Evolutionary conservation across 53 echinoderm and acorn worm genomes (phyloP).

Genomic region (Paracentrotus lividus): DNA sequence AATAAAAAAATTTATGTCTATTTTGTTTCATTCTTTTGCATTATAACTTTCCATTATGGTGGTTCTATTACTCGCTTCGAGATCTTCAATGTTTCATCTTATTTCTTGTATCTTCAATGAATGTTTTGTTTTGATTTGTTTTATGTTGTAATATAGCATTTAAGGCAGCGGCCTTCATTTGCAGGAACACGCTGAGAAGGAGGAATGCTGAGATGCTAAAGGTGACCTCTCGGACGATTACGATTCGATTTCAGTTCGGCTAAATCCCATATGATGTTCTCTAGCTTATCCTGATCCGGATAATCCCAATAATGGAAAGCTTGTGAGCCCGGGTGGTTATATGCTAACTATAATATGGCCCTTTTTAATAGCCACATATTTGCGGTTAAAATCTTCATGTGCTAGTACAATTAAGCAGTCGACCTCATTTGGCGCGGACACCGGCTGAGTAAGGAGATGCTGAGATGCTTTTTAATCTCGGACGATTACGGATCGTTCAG

Average conservation of each 20-base stretch:
- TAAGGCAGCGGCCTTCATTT: constrained; percentile 81
- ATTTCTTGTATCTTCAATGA: too few relatives aligned
- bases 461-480: constrained; percentile 78
- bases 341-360: too few relatives aligned
- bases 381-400: too few relatives aligned
- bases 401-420: constrained; percentile 78
- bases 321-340: too few relatives aligned
- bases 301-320: constrained; percentile 84
- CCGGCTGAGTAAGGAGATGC: constrained; percentile 84
- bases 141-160: constrained; percentile 42
- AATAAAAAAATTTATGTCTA: too few relatives aligned
- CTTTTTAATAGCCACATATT: too few relatives aligned
- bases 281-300: constrained; percentile 80
- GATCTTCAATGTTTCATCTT: too few relatives aligned
- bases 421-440: constrained; percentile 86
- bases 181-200: constrained; percentile 91
- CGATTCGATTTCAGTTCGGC: constrained; percentile 78
- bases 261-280: constrained; percentile 87
- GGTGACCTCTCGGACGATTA: constrained; percentile 78
- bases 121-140: background rate
- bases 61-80: too few relatives aligned
- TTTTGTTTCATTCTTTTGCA: too few relatives aligned
- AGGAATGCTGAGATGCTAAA: constrained; percentile 89
- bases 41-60: too few relatives aligned
- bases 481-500: constrained; percentile 76